A percentile compares a stretch with the other conserved stretches of the same genome.
Evolutionary conservation across 2,888 invertebrate species (phyloP).

Genomic region (Caenorhabditis drosophilae): DNA sequence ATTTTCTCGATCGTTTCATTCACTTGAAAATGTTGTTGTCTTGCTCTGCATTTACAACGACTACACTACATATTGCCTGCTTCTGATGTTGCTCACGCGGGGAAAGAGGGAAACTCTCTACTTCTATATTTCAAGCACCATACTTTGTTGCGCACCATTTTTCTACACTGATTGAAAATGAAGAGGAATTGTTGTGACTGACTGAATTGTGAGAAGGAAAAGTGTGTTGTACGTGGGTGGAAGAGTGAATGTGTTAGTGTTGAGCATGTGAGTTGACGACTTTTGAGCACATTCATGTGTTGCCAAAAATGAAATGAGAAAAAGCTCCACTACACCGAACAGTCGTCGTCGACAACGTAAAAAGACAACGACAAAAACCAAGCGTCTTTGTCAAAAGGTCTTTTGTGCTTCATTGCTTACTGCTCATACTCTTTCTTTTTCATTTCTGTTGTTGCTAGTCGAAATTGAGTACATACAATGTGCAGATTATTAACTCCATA

Average conservation of each 20-base stretch:
- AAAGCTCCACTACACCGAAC: background rate
- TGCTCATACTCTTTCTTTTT: too few species aligned
- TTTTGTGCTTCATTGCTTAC: conserved; percentile 19
- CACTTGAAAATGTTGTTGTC: too few species aligned
- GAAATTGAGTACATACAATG: too few species aligned
- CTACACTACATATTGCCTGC: too few species aligned
- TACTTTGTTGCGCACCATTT: conserved; percentile 23
- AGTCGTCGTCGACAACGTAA: conserved; percentile 11
- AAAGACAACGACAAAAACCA: conserved; percentile 22
- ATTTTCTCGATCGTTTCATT: too few species aligned
- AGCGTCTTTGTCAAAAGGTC: background rate
- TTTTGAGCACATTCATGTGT: too few species aligned
- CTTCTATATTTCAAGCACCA: conserved; percentile 25
- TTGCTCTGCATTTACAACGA: too few species aligned
- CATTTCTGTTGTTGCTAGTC: too few species aligned
- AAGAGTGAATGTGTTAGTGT: conserved; percentile 29
- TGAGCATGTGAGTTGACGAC: too few species aligned
- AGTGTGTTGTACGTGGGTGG: conserved; percentile 10
- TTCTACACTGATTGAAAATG: conserved; percentile 36
- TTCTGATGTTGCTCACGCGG: too few species aligned
- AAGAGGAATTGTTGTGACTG: conserved; percentile 26
- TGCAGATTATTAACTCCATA: too few species aligned
- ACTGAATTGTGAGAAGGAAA: conserved; percentile 4
- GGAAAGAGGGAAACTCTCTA: background rate
- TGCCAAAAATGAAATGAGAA: too few species aligned